Percentiles rank a stretch among this genome's conserved stretches.
Evolutionary conservation across 2,888 invertebrate genomes (phyloP).

Genomic region (Trachelus troglodyta): DNA sequence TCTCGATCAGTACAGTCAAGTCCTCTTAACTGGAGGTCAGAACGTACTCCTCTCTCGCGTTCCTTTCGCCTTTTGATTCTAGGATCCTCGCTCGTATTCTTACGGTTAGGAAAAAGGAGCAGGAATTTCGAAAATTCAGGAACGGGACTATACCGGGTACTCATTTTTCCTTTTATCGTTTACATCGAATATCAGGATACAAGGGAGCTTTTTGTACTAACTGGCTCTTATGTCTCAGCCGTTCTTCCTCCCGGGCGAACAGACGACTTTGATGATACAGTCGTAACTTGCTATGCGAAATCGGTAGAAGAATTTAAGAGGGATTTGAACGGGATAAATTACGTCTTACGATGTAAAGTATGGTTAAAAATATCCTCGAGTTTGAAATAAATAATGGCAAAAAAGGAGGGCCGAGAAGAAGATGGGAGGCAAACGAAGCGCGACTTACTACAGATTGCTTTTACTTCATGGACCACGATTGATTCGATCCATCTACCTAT

Average conservation of each 20-base stretch:
- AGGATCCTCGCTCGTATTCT: not conserved
- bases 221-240: not conserved
- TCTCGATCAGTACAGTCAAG: not conserved
- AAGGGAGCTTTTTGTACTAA: not conserved
- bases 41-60: not conserved
- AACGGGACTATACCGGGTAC: not conserved
- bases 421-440: slow-evolving; percentile 11
- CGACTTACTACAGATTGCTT: slow-evolving; percentile 24
- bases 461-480: not conserved
- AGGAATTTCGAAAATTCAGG: not conserved
- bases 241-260: not conserved
- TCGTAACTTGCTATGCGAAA: slow-evolving; percentile 10
- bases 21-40: not conserved
- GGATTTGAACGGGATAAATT: slow-evolving; percentile 15
- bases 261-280: slow-evolving; percentile 12
- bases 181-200: not conserved
- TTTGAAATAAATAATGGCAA: not conserved
- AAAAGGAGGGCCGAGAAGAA: not conserved
- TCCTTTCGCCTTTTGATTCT: not conserved
- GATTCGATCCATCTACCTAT: not conserved
- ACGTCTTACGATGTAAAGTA: not conserved
- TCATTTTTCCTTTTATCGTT: not conserved
- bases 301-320: slow-evolving; percentile 14
- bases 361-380: not conserved
- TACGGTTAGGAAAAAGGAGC: not conserved